Percentiles rank a stretch among this genome's conserved stretches.
Evolutionary conservation across 2,888 invertebrate species (phyloP).

Genomic region (Cheilosia vernalis): DNA sequence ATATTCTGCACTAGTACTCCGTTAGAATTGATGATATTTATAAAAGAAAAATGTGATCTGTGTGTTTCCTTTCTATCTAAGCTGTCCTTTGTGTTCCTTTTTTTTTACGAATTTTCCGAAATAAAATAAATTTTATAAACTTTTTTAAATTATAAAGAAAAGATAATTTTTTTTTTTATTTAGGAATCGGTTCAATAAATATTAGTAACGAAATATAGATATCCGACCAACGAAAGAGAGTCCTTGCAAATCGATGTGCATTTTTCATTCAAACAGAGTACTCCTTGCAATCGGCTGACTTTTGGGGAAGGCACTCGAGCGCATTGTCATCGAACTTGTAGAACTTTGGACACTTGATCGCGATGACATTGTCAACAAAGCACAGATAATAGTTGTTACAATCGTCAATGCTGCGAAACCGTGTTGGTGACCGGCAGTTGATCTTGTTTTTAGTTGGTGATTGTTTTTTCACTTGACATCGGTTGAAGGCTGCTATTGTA

Average conservation of each 20-base stretch:
- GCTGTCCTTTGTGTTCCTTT: not conserved
- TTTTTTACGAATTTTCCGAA: constrained; percentile 17
- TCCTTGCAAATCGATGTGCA: constrained; percentile 9
- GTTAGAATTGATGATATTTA: constrained; percentile 40
- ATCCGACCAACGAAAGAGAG: constrained; percentile 7
- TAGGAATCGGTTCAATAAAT: constrained; percentile 17
- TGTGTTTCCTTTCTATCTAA: constrained; percentile 3
- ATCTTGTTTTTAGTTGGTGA: constrained; percentile 16
- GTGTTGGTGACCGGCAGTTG: constrained; percentile 67
- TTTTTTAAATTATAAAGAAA: constrained; percentile 33
- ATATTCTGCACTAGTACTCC: constrained; percentile 9
- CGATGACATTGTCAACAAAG: constrained; percentile 69
- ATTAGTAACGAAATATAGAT: constrained; percentile 40
- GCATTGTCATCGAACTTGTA: constrained; percentile 75
- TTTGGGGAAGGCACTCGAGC: constrained; percentile 73
- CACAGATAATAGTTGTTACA: constrained; percentile 75
- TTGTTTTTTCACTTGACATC: constrained; percentile 29
- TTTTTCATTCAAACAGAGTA: constrained; percentile 13
- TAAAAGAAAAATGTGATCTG: constrained; percentile 41
- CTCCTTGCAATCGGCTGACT: constrained; percentile 66
- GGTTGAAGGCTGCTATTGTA: constrained; percentile 56
- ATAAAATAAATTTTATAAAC: constrained; percentile 43
- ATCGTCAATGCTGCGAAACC: constrained; percentile 69
- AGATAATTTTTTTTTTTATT: constrained; percentile 13
- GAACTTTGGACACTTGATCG: constrained; percentile 75